Evolutionary conservation across 2,113 vertebrate species (phyloP).

Genomic region (Ammodramus savannarum): DNA sequence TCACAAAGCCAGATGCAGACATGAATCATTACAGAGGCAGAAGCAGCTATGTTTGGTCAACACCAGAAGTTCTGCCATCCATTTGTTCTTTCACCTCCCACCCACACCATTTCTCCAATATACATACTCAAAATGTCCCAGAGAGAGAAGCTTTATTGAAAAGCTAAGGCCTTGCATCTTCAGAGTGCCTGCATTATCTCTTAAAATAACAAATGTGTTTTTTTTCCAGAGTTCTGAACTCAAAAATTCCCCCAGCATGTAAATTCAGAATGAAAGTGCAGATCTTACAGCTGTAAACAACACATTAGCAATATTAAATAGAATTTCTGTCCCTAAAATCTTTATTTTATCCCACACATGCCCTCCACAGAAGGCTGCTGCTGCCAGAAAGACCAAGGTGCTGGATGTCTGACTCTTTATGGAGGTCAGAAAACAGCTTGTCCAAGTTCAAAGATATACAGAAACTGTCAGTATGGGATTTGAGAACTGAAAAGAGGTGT

Average conservation of each 20-base stretch:
- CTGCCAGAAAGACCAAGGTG: not conserved
- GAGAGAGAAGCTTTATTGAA: not conserved
- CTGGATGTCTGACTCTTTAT: not conserved
- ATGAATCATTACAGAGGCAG: not conserved
- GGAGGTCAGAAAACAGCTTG: not conserved
- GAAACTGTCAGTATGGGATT: not conserved
- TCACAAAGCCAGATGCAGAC: not conserved
- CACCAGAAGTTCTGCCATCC: not conserved
- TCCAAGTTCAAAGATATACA: not conserved
- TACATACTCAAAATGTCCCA: not conserved
- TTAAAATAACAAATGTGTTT: not conserved
- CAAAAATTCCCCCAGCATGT: not conserved
- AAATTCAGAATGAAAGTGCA: not conserved
- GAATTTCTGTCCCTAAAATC: not conserved
- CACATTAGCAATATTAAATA: not conserved
- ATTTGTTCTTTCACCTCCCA: not conserved
- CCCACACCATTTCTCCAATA: not conserved
- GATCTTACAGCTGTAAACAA: not conserved
- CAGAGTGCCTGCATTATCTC: not conserved
- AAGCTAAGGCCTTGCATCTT: not conserved
- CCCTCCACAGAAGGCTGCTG: not conserved
- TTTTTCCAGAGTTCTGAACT: fast-evolving
- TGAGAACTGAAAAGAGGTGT: not conserved
- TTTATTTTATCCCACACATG: not conserved
- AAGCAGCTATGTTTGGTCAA: not conserved